A percentile compares a stretch with the other conserved stretches of the same genome.
Evolutionary conservation across 2,888 invertebrate genomes (phyloP).

Genomic region (Molorchus minor): DNA sequence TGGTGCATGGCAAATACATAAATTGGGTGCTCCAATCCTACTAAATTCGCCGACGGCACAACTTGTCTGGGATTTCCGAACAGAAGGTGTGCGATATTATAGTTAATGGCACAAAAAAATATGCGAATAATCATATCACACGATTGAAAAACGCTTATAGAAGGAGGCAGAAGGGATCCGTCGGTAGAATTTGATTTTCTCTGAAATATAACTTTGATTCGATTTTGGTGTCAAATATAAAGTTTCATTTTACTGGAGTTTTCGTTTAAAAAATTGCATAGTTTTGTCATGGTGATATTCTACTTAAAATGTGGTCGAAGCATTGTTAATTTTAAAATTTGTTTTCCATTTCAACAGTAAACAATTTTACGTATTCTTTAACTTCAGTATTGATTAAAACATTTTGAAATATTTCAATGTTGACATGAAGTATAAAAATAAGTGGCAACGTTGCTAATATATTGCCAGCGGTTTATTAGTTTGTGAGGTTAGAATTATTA

Average conservation of each 20-base stretch:
- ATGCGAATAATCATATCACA: slow-evolving; percentile 10
- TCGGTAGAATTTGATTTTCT: slow-evolving; percentile 5
- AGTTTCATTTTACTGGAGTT: slow-evolving; percentile 7
- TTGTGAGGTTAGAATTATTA: too few relatives aligned
- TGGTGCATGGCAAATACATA: slow-evolving; percentile 53
- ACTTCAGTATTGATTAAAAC: too few relatives aligned
- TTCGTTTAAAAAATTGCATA: neutral
- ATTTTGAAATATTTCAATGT: too few relatives aligned
- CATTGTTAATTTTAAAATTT: too few relatives aligned
- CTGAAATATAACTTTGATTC: slow-evolving; percentile 5
- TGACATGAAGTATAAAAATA: too few relatives aligned
- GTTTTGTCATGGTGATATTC: too few relatives aligned
- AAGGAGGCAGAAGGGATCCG: neutral
- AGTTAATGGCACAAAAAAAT: slow-evolving; percentile 20
- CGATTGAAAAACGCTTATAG: neutral
- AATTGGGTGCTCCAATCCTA: slow-evolving; percentile 46
- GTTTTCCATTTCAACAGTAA: too few relatives aligned
- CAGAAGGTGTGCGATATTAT: slow-evolving; percentile 23
- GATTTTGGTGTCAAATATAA: slow-evolving; percentile 3
- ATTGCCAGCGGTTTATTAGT: too few relatives aligned
- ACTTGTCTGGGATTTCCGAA: slow-evolving; percentile 27
- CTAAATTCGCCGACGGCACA: slow-evolving; percentile 30
- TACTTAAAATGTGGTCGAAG: too few relatives aligned
- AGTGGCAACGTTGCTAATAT: too few relatives aligned
- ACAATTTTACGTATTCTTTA: too few relatives aligned